These are phyloP conservation scores for Marronus borbonicus DNA, from an alignment of 2,888 invertebrate genomes.

Conservation along the genomic window DNA sequence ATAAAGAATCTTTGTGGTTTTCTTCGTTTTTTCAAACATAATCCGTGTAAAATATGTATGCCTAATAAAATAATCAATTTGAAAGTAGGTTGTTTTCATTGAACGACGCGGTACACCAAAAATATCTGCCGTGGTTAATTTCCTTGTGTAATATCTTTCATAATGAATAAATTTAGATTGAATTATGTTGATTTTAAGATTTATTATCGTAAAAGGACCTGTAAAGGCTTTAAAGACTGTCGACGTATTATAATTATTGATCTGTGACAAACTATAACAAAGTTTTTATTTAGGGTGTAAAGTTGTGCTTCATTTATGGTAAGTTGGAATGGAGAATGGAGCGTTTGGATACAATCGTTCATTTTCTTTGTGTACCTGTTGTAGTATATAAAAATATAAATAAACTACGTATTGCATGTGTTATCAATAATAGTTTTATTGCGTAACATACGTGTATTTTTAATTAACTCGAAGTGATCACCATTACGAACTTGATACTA, in stretches of 20 bases:
- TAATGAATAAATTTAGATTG: too few relatives aligned
- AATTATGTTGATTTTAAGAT: too few relatives aligned
- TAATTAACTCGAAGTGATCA: slow-evolving; percentile 2
- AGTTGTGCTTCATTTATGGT: background rate
- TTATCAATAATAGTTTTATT: slow-evolving; percentile 43
- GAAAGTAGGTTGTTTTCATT: too few relatives aligned
- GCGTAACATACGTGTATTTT: slow-evolving; percentile 37
- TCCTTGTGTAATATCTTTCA: too few relatives aligned
- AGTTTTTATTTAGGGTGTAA: background rate
- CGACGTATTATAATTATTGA: background rate
- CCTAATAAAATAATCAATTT: too few relatives aligned
- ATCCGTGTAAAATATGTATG: too few relatives aligned
- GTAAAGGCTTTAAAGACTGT: background rate
- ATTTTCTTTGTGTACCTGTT: slow-evolving; percentile 45
- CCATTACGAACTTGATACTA: background rate
- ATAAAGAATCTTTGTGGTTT: too few relatives aligned
- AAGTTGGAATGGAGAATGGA: background rate
- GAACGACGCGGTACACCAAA: too few relatives aligned
- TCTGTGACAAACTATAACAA: slow-evolving; percentile 10
- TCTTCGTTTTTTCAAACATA: too few relatives aligned
- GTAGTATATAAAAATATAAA: slow-evolving; percentile 39
- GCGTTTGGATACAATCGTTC: slow-evolving; percentile 5
- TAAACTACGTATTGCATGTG: slow-evolving; percentile 40
- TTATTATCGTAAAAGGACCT: background rate
- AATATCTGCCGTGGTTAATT: too few relatives aligned